Evolutionary conservation across 2,888 invertebrate genomes (phyloP).

Genomic region (Arctia plantaginis): DNA sequence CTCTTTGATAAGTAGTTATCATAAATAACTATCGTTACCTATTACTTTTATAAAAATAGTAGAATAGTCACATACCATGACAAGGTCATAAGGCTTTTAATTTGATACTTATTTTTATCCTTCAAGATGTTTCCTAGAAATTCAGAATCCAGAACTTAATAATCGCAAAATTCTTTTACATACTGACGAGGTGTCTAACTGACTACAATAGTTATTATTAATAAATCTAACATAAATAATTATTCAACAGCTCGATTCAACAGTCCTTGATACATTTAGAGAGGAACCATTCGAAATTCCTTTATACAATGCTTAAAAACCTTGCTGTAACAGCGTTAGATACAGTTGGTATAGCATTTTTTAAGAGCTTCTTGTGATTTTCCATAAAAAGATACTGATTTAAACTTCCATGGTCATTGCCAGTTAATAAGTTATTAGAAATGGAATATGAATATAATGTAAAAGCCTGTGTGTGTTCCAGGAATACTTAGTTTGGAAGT

Average conservation of each 20-base stretch:
- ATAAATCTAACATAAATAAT: not conserved
- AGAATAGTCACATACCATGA: not conserved
- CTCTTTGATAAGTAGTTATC: too few species aligned
- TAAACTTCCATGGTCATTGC: not conserved
- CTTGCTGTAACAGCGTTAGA: conserved; percentile 26
- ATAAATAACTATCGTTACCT: too few species aligned
- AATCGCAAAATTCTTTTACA: too few species aligned
- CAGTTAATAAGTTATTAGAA: not conserved
- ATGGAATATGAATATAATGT: too few species aligned
- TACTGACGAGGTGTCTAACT: too few species aligned
- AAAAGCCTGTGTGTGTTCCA: too few species aligned
- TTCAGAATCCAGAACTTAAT: too few species aligned
- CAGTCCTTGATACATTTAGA: conserved; percentile 73
- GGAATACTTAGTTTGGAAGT: too few species aligned
- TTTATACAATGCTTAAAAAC: conserved; percentile 33
- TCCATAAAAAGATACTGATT: not conserved
- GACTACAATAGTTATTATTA: not conserved
- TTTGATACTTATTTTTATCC: not conserved
- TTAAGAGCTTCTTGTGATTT: conserved; percentile 25
- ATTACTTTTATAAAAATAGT: not conserved
- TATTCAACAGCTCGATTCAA: not conserved
- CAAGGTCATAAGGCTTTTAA: not conserved
- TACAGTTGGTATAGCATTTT: conserved; percentile 34
- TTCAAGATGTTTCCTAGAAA: not conserved
- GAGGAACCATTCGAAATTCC: conserved; percentile 75